Base-by-base conservation (phyloP, 2,888 invertebrate genomes). In the Drosophila subquinaria region DNA sequence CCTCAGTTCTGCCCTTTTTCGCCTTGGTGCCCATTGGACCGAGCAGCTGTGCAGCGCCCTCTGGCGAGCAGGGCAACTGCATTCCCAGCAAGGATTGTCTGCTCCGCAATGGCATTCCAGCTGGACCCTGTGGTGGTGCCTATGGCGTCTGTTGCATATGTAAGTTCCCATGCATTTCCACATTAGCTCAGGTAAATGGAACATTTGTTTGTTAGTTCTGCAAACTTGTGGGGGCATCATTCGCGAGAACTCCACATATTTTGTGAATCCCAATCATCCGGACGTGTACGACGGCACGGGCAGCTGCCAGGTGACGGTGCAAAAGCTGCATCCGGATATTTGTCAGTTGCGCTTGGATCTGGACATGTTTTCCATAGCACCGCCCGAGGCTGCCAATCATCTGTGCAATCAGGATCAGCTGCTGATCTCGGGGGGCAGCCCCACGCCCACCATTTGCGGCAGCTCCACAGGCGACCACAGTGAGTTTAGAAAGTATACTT, bases 301-400 rank as follows among this genome's bases (percentile, higher is more conserved):
- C 0, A 97, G 97, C 23, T 98, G 97, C 84, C 97, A 97, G 90
- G 94, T 97, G 5, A 97, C 97, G 0, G 94, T 98, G 10, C 92
- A 96, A 53, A 97, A 97, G 91, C 93, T 95, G 3, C 95, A 96
- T 89, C 95, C 95, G 0, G 96, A 96, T 82, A 95, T 97, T 15
- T 97, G 97, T 82, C 97, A 98, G 91, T 95, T 97, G 88, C 95
- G 97, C 88, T 92, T 97, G 88, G 97, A 97, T 90, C 95, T 97
- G 88, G 95, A 96, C 74, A 95, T 96, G 67, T 96, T 97, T 89
- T 94, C 94, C 4, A 94, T 97, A 59, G 94, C 95, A 36, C 96
- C 96, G 0, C 97, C 97, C 0, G 97, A 97, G 86, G 93, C 94
- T 0, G 93, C 94, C 47, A 96, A 97, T 93, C 95, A 97, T 89